These are phyloP conservation scores for Falco naumanni DNA, from an alignment of 2,797 vertebrate genomes.

Conservation along the genomic window DNA sequence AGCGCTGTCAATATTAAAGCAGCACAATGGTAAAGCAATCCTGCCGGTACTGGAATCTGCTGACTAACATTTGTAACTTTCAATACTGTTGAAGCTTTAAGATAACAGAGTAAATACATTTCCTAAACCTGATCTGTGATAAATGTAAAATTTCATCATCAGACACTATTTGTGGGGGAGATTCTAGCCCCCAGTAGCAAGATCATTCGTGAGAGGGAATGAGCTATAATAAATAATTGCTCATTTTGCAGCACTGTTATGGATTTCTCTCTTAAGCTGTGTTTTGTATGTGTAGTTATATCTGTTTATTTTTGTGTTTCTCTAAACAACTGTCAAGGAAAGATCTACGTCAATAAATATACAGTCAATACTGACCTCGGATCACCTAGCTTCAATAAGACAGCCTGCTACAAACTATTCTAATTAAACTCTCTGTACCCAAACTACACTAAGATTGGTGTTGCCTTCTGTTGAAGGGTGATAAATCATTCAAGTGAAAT, in stretches of 20 bases:
- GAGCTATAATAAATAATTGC: background rate
- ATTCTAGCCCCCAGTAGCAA: background rate
- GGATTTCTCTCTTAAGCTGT: background rate
- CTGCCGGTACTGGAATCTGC: background rate
- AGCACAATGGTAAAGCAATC: background rate
- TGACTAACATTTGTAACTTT: background rate
- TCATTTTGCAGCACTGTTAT: background rate
- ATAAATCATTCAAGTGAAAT: slow-evolving; percentile 45
- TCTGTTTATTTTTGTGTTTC: background rate
- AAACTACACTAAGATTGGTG: background rate
- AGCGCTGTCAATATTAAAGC: background rate
- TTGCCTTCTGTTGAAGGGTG: slow-evolving; percentile 9
- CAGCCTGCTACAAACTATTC: background rate
- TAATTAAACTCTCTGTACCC: slow-evolving; percentile 3
- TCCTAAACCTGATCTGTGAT: background rate
- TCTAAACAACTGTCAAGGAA: background rate
- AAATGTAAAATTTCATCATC: background rate
- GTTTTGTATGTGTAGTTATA: background rate
- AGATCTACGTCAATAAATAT: background rate
- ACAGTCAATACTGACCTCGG: slow-evolving; percentile 14
- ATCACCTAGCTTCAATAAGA: slow-evolving; percentile 19
- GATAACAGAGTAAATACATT: background rate
- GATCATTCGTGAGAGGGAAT: background rate
- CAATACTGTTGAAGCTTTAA: background rate
- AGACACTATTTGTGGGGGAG: background rate